Conservation (phyloP, 2,888 invertebrate genomes). For the Brachycybe producta region DNA sequence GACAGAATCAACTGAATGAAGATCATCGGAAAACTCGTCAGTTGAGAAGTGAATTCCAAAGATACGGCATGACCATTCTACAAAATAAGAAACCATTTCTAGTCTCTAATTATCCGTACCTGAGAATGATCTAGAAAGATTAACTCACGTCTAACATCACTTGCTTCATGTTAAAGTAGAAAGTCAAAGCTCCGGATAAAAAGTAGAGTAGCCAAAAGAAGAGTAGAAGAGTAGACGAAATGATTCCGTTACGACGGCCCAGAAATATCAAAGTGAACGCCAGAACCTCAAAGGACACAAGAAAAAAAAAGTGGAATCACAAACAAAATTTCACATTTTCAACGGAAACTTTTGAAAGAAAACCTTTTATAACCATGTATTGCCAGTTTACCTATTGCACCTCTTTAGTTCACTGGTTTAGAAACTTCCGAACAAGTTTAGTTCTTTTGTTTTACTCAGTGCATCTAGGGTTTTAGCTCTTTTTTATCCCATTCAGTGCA, state of each 20-base stretch:
- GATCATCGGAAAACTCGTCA: slow-evolving; percentile 11
- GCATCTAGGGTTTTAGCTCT: too few species aligned
- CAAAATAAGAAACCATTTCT: background rate
- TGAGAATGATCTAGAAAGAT: too few species aligned
- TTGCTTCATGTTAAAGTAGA: background rate
- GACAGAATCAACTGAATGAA: slow-evolving; percentile 14
- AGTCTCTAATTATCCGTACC: background rate
- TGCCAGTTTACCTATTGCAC: too few species aligned
- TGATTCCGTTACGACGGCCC: slow-evolving; percentile 28
- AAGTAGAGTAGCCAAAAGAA: slow-evolving; percentile 27
- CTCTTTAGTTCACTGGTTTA: too few species aligned
- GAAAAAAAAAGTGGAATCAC: background rate
- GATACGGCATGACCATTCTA: background rate
- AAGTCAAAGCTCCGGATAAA: background rate
- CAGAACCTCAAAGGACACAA: slow-evolving; percentile 27
- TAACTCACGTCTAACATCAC: too few species aligned
- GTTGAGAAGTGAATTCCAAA: slow-evolving; percentile 1
- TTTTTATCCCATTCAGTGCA: too few species aligned
- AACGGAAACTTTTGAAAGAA: too few species aligned
- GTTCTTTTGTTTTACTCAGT: too few species aligned
- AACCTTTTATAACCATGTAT: too few species aligned
- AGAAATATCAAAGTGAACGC: slow-evolving; percentile 27
- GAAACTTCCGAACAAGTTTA: too few species aligned
- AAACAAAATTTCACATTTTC: too few species aligned
- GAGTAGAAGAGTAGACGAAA: slow-evolving; percentile 32